Percentiles rank a stretch among this genome's conserved stretches.
These are phyloP conservation scores for Papilio demoleus DNA, from an alignment of 2,888 invertebrate species.

Conservation along the genomic window DNA sequence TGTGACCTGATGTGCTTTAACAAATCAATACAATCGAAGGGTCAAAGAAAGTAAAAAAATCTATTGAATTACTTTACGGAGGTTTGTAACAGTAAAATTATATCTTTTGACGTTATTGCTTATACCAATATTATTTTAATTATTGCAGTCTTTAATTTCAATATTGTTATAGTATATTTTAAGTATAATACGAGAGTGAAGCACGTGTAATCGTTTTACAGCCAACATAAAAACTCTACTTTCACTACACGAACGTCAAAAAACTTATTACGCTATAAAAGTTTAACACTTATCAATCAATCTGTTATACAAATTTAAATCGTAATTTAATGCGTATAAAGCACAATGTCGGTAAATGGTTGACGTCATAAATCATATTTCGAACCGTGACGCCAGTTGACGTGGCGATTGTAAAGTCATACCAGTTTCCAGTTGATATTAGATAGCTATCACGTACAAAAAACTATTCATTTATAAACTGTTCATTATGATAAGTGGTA, in stretches of 20 bases:
- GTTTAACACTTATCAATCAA: conserved; percentile 51
- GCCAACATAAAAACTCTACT: conserved; percentile 52
- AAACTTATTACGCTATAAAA: conserved; percentile 60
- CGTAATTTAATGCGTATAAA: conserved; percentile 52
- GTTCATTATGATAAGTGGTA: conserved; percentile 62
- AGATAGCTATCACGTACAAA: conserved; percentile 63
- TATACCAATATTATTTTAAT: background rate
- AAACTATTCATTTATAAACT: conserved; percentile 69
- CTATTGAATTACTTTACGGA: conserved; percentile 10
- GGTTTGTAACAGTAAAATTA: background rate
- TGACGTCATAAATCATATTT: conserved; percentile 68
- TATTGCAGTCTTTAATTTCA: background rate
- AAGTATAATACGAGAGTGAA: conserved; percentile 4
- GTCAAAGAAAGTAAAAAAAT: conserved; percentile 20
- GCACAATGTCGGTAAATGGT: conserved; percentile 55
- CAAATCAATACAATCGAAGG: conserved; percentile 22
- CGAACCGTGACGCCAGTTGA: conserved; percentile 67
- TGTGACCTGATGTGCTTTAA: conserved; percentile 14
- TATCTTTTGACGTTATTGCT: background rate
- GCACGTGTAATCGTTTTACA: conserved; percentile 33
- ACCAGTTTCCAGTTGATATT: conserved; percentile 63
- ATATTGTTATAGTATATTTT: background rate
- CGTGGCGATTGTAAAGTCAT: conserved; percentile 60
- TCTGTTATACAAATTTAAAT: conserved; percentile 50
- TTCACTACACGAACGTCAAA: conserved; percentile 60